A percentile compares a stretch with the other conserved stretches of the same genome.
Evolutionary conservation across 2,888 invertebrate species (phyloP).

Genomic region (Deroplatys truncata): DNA sequence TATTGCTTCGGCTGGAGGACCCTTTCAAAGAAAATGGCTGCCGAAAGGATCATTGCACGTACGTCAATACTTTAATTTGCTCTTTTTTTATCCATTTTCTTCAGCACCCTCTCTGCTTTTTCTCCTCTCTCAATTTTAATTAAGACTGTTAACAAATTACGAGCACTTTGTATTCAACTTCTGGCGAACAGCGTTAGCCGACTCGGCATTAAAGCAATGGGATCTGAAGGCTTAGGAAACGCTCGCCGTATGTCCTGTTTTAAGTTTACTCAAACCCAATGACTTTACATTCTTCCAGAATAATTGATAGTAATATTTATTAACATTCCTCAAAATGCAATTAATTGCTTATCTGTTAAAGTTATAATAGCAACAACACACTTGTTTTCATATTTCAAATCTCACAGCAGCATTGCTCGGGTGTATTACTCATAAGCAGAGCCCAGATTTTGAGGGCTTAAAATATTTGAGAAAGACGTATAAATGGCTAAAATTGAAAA

Average conservation of each 20-base stretch:
- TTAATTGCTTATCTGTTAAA: too few relatives aligned
- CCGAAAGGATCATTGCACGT: background rate
- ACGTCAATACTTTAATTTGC: background rate
- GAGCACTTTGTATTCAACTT: conserved; percentile 5
- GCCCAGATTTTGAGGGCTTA: too few relatives aligned
- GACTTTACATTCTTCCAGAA: too few relatives aligned
- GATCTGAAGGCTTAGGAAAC: background rate
- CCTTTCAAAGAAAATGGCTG: background rate
- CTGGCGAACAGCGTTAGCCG: background rate
- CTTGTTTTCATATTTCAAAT: too few relatives aligned
- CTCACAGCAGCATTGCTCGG: too few relatives aligned
- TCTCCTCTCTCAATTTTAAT: conserved; percentile 5
- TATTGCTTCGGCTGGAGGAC: background rate
- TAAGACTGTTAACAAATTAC: conserved; percentile 13
- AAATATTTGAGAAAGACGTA: too few relatives aligned
- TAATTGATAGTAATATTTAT: too few relatives aligned
- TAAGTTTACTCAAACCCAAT: too few relatives aligned
- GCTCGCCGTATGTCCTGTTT: background rate
- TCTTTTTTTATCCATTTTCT: background rate
- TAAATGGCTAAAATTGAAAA: too few relatives aligned
- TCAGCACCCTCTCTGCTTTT: background rate
- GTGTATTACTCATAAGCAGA: too few relatives aligned
- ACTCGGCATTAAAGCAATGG: background rate
- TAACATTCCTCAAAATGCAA: too few relatives aligned
- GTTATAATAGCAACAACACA: too few relatives aligned